Evolutionary conservation across 2,888 invertebrate species (phyloP), one percentile per base, ranked within the genome.

Genomic region (Chrysotoxum bicinctum): DNA sequence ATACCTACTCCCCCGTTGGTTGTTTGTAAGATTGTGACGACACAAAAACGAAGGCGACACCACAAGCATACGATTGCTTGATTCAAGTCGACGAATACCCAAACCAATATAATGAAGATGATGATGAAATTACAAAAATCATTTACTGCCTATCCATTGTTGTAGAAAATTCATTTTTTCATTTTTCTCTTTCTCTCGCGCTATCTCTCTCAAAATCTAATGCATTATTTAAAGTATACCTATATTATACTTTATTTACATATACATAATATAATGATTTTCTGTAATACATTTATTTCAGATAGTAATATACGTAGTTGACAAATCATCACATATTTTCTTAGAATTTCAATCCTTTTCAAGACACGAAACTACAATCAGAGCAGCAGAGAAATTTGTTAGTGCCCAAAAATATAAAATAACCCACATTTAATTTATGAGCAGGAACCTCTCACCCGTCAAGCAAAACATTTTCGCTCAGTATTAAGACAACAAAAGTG

Each of bases 141-240:
- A 90, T 89, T 91, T 91, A 90, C 90, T 89, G 91, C 91, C 91
- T 89, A 88, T 86, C 89, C 88, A 89, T 90, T 90, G 89, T 90
- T 89, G 89, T 89, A 91, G 89, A 89, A 90, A 89, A 89, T 88
- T 90, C 88, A 88, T 90, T 90, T 90, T 89, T 88, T 88, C 58
- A 58, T 21, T 58, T 58, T 58, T 58, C 35, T 35, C 58, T 58
- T 58, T 2, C 35, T 37, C 58, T 58, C 37, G 21, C 14, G 10
- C 7, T 32, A 6, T 21, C 37, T 35, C 88, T 83, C 78, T 86
- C n/a, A 48, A 58, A n/a, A 48, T 58, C 16, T 23, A n/a, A 72
- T 45, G n/a, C 16, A 66, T 37, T 23, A 50, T 35, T 50, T 66
- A n/a, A 66, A 35, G 3, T 58, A n/a, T 37, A 19, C 37, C 19